phyloP scores from a whole-genome alignment of 2,888 invertebrate species.

The Nomada fabriciana region DNA sequence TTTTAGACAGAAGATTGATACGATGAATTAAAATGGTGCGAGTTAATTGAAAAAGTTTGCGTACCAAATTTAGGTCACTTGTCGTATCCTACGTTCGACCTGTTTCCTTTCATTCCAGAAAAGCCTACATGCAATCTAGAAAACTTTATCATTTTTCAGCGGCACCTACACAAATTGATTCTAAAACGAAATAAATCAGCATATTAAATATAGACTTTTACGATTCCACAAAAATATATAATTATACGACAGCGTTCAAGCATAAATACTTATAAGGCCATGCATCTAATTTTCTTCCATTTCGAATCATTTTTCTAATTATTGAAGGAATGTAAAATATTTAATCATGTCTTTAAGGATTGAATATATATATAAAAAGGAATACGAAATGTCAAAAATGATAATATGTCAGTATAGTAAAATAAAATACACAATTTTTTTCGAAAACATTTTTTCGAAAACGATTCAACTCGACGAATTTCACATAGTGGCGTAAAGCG shows the following conservation, averaged over 20 bases:
- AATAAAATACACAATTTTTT: no score
- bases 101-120: slow-evolving; percentile 5
- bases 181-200: not conserved
- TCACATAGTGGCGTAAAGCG: not conserved
- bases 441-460: no score
- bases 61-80: slow-evolving; percentile 43
- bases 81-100: slow-evolving; percentile 26
- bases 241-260: not conserved
- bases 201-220: not conserved
- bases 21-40: slow-evolving; percentile 55
- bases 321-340: not conserved
- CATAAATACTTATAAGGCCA: not conserved
- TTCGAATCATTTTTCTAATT: no score
- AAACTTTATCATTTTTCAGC: slow-evolving; percentile 21
- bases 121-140: slow-evolving; percentile 12
- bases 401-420: no score
- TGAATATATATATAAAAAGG: no score
- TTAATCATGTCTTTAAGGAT: not conserved
- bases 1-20: slow-evolving; percentile 35
- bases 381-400: no score
- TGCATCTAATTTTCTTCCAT: no score
- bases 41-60: slow-evolving; percentile 61
- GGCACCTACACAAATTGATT: slow-evolving; percentile 5
- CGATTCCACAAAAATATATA: not conserved
- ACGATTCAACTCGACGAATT: no score